A percentile compares a stretch with the other conserved stretches of the same genome.
Evolutionary conservation across 2,888 invertebrate genomes (phyloP).

Genomic region (Pseudococcus viburni): DNA sequence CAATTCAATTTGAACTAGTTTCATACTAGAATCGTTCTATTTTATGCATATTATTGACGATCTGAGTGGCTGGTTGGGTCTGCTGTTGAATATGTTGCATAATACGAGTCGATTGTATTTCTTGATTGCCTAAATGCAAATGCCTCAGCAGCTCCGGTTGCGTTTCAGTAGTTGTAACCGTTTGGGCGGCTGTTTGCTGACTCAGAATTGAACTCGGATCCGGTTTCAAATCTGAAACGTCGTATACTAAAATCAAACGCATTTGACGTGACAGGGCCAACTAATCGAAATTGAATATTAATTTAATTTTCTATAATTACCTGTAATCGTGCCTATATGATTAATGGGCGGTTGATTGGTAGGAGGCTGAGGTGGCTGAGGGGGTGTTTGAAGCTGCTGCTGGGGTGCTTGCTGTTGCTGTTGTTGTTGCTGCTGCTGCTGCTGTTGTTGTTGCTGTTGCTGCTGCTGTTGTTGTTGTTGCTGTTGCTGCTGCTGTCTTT

Average conservation of each 20-base stretch:
- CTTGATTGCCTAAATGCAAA: slow-evolving; percentile 62
- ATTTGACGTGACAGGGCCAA: not conserved
- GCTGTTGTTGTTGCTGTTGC: slow-evolving; percentile 50
- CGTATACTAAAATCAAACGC: slow-evolving; percentile 59
- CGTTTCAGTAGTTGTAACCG: slow-evolving; percentile 52
- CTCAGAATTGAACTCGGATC: slow-evolving; percentile 32
- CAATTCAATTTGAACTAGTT: slow-evolving; percentile 3
- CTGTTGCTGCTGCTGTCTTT: slow-evolving; percentile 62
- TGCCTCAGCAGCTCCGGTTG: slow-evolving; percentile 63
- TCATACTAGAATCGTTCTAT: slow-evolving; percentile 57
- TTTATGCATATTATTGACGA: slow-evolving; percentile 59
- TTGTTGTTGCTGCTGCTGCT: slow-evolving; percentile 42
- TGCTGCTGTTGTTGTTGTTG: slow-evolving; percentile 61
- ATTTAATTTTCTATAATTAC: not conserved
- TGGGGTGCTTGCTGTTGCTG: slow-evolving; percentile 36
- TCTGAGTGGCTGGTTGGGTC: slow-evolving; percentile 39
- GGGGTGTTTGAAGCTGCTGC: slow-evolving; percentile 23
- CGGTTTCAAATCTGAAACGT: slow-evolving; percentile 60
- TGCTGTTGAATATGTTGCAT: slow-evolving; percentile 63
- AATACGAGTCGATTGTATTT: slow-evolving; percentile 60
- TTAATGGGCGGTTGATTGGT: slow-evolving; percentile 54
- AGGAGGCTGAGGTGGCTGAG: slow-evolving; percentile 15
- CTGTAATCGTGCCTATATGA: slow-evolving; percentile 59
- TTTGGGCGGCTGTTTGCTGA: slow-evolving; percentile 43
- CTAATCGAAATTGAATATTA: not conserved